phyloP scores from a whole-genome alignment of 2,888 invertebrate genomes.

The Ypsolopha sequella region DNA sequence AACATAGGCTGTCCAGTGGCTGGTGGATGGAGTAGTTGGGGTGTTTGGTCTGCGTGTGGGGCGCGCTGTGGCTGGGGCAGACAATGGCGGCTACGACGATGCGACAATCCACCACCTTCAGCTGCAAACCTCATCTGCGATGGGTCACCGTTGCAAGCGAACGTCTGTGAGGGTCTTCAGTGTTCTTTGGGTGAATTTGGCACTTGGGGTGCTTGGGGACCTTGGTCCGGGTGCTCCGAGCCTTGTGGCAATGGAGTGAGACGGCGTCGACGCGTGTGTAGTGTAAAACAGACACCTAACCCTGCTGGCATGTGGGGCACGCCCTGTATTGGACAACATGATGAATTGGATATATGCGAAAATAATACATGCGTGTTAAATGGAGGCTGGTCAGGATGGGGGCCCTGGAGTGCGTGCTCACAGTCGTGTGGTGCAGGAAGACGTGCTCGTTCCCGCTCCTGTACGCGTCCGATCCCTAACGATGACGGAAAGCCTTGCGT shows the following conservation, averaged over 20 bases:
- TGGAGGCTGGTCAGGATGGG: slow-evolving; percentile 73
- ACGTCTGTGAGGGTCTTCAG: slow-evolving; percentile 48
- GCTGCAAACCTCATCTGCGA: slow-evolving; percentile 31
- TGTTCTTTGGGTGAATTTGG: slow-evolving; percentile 42
- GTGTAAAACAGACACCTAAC: slow-evolving; percentile 31
- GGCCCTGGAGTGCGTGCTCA: slow-evolving; percentile 69
- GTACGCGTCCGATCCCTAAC: slow-evolving; percentile 70
- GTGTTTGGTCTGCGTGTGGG: slow-evolving; percentile 49
- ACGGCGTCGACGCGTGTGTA: slow-evolving; percentile 43
- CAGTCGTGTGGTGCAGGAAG: slow-evolving; percentile 68
- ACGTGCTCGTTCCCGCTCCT: slow-evolving; percentile 65
- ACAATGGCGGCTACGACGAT: slow-evolving; percentile 45
- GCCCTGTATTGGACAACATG: slow-evolving; percentile 53
- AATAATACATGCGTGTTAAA: slow-evolving; percentile 41
- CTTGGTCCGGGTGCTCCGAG: slow-evolving; percentile 56
- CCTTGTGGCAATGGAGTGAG: slow-evolving; percentile 51
- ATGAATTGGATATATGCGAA: slow-evolving; percentile 49
- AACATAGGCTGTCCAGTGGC: slow-evolving; percentile 58
- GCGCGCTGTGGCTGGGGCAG: slow-evolving; percentile 49
- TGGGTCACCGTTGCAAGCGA: slow-evolving; percentile 38
- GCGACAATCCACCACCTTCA: slow-evolving; percentile 52
- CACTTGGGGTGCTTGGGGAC: slow-evolving; percentile 52
- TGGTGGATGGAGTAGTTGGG: slow-evolving; percentile 57
- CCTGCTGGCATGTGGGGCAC: slow-evolving; percentile 41
- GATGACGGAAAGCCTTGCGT: slow-evolving; percentile 41